Evolutionary conservation across 2,888 invertebrate species (phyloP), one percentile per base, ranked within the genome.

Genomic region (Diabrotica balteata): DNA sequence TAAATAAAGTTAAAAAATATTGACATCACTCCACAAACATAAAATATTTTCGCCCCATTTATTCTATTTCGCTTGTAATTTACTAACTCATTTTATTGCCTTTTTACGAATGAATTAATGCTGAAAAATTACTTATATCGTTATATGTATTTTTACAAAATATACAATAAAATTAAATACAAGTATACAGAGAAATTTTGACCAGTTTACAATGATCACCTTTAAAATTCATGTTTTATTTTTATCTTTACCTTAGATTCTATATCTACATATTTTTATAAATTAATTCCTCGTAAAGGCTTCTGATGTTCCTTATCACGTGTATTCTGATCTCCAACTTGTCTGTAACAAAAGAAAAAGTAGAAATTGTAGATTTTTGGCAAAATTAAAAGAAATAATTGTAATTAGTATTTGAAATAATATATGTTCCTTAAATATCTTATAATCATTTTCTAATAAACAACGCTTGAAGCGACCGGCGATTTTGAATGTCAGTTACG

Each of bases 241-340:
- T 32, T 32, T 32, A 32, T 72, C 67, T 68, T 59, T 43, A 66
- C 64, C 72, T 70, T 68, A 73, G 66, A 62, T 55, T 64, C 69
- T 70, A 73, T 78, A 78, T 78, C 77, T 79, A 78, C 78, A 80
- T 73, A 72, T 68, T 72, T 76, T 76, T 75, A 76, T 76, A 76
- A 76, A 73, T 78, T 74, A 76, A 77, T 76, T 77, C 75, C 76
- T 75, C 72, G 67, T 32, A 70, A 72, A 75, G 72, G 72, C 67
- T 69, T 54, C 70, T 71, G 55, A 57, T 57, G 55, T 61, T 68
- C 75, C 88, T 89, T 91, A 94, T 95, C 94, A 95, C 93, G 95
- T 94, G 86, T 95, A 95, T 86, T 95, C 95, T 81, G 94, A 92
- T 86, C 95, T 90, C 95, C 95, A 95, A 82, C 94, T 92, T 85